Evolutionary conservation across 2,888 invertebrate species (phyloP), one percentile per base, ranked within the genome.

Genomic region (Lasioglossum pauxillum): DNA sequence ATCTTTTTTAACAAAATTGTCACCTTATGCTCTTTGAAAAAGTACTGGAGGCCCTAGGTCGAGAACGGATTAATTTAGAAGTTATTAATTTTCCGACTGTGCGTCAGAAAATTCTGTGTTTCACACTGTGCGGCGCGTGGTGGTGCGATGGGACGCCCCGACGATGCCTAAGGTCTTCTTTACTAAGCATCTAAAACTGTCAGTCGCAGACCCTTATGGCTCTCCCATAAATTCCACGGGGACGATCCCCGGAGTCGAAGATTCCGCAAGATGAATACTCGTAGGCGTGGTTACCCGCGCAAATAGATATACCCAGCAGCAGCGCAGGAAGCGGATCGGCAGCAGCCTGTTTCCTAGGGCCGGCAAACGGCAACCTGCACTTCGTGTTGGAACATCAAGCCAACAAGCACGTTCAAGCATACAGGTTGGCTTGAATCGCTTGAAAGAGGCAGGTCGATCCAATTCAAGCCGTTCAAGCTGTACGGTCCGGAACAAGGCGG

Each of bases 161-260:
- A 16, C 16, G 76, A 27, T 41, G 85, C 77, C 76, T 80, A 64
- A 84, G 75, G 76, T 87, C 79, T 84, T 83, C 84, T 82, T 88
- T 75, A 83, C 73, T 57, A 75, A 73, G 82, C 84, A 81, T 82
- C 84, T 81, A 83, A 86, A 88, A 86, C 86, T 86, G 88, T 88
- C 88, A 86, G 78, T 77, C 73, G 35, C 89, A 89, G 88, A 76
- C 31, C 83, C 79, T 67, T 79, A 49, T 57, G 80, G 81, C 69
- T 81, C 80, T 74, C 83, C 75, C 84, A 88, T 88, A 90, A 90
- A 90, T 90, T 84, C 72, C 77, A n/a, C 31, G 46, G 76, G 82
- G 75, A 75, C 80, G 73, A 85, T 81, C 82, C 80, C 81, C 41
- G 23, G 80, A 60, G 67, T 80, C 81, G 81, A 60, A 81, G 81